Base-by-base conservation (phyloP, 2,113 vertebrate genomes). In the Megaceryle maxima region DNA sequence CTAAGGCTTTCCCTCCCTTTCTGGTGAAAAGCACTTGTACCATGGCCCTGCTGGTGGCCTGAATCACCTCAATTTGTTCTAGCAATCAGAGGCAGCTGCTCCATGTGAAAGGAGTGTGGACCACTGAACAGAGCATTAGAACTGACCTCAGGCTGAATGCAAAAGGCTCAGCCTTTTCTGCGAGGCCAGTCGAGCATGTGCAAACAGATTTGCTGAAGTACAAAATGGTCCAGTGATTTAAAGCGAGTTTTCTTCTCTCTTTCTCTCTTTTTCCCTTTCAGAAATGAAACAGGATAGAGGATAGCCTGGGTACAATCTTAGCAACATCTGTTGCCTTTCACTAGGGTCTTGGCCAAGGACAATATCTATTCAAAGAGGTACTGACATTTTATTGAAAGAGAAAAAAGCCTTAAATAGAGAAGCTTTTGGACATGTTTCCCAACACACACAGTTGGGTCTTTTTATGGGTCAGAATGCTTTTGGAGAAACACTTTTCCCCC, bases 311-410 rank as follows among this genome's bases (percentile, higher is more conserved):
- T 92, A 90, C 94, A 96, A 97, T 97, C 97, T 97, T 94, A 96
- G 96, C 94, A 98, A 97, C 98, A 98, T 98, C 98, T 98, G 98
- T 97, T 98, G 96, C 97, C 97, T 99, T 98, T 98, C 98, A 98
- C 76, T 56, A 88, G 80, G 75, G 91, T 94, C 92, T 97, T 97
- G 96, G 94, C 93, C 87, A 92, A 97, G 96, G 96, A 98, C 97
- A 97, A 95, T 97, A 87, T 97, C 92, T 96, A 97, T 98, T 96
- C 94, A 97, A 88, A 97, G 97, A 94, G 60, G 69, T 88, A 93
- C 66, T 94, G 96, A 95, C 94, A 85, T 97, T 92, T 94, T 94
- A 93, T 82, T 94, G 94, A 97, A 97, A 96, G 69, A 82, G 83
- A 91, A 90, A 88, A 90, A 97, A 96, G 84, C 73, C 76, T 96